Evolutionary conservation across 2,888 invertebrate species (phyloP).

Genomic region (Linyphia triangularis): DNA sequence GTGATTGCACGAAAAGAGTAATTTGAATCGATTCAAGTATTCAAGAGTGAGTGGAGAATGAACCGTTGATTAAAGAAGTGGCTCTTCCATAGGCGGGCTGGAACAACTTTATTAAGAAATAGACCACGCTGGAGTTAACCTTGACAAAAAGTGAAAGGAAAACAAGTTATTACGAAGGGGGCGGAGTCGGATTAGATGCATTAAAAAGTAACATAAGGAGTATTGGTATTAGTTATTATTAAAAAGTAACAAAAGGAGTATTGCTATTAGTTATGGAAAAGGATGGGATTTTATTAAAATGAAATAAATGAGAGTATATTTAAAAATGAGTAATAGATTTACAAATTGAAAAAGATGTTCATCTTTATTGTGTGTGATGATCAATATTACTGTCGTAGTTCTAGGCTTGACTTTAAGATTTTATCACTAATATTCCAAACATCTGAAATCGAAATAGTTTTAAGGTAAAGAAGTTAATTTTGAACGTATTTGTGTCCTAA

Average conservation of each 20-base stretch:
- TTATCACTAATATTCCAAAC: no score
- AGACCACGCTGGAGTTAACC: constrained; percentile 72
- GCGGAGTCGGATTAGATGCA: constrained; percentile 60
- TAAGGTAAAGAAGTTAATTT: no score
- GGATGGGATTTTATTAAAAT: no score
- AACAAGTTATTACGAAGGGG: constrained; percentile 73
- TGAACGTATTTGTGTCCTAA: no score
- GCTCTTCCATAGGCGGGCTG: constrained; percentile 51
- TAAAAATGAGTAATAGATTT: no score
- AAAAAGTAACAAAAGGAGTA: constrained; percentile 60
- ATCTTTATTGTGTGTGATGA: no score
- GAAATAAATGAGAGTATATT: no score
- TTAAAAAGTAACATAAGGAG: constrained; percentile 61
- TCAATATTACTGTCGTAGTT: no score
- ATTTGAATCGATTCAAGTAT: constrained; percentile 23
- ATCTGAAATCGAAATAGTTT: no score
- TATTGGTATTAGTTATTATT: constrained; percentile 21
- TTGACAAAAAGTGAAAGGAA: constrained; percentile 73
- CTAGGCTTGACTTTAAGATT: no score
- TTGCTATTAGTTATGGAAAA: neutral
- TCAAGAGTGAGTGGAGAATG: constrained; percentile 37
- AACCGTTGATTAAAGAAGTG: constrained; percentile 60
- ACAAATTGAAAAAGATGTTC: no score
- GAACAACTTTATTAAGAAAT: constrained; percentile 72
- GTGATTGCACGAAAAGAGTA: constrained; percentile 17